Base-by-base conservation (phyloP, 1,140 invertebrate genomes). In the Bombus affinis region DNA sequence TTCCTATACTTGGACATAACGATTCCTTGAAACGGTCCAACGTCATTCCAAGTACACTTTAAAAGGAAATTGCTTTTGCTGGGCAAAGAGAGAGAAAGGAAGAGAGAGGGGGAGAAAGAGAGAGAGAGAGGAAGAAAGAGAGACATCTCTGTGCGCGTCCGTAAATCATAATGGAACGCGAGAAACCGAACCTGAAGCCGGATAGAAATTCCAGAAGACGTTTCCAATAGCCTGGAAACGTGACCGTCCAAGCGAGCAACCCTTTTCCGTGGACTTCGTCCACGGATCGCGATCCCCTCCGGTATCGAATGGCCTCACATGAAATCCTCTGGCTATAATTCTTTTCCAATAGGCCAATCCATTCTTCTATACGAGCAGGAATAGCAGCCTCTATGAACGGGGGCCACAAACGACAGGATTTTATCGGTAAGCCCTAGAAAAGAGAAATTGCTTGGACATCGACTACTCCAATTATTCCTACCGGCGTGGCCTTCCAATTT, bases 331-430 rank as follows among this genome's bases (percentile, higher is more conserved):
- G 28, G 53, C 83, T 85, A 68, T 85, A 85, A 85, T 85, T 85
- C 83, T 85, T 85, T 85, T 85, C 76, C 83, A 80, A 85, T 85
- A 80, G 77, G 77, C 76, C 83, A 73, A 85, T 85, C 76, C 77
- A 72, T 85, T 85, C 57, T 39, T 80, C 83, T 77, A 85, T 85
- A 85, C 39, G n/a, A 37, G 25, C 53, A 57, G 74, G 39, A 72
- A 71, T 62, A 79, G 68, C 13, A 25, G 66, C 18, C 35, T 22
- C 47, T 53, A 53, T 53, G 47, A 53, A 75, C 37, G 44, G 15
- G 37, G 18, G 35, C 35, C 82, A 44, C 65, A 59, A 53, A 66
- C 82, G 74, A 84, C 76, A 59, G 35, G 53, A 39, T 53, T 79
- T 79, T 84, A 84, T 79, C 66, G 53, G 32, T 37, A 5, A 32